Base-by-base conservation (phyloP, 2,797 vertebrate genomes). In the Labroides dimidiatus region DNA sequence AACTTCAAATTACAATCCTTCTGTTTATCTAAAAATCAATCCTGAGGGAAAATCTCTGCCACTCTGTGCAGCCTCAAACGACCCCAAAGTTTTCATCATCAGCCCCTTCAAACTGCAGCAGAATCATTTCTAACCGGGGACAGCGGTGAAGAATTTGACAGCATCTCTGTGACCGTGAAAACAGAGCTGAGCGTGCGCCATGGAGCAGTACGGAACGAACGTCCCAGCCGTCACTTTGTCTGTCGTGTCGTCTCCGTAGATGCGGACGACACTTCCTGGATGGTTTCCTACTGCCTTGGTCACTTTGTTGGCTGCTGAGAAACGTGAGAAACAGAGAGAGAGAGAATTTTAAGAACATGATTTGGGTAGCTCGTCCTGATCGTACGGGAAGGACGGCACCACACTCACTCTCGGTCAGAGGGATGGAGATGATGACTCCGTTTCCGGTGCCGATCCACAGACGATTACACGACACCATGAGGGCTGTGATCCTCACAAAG, bases 361-460 rank as follows among this genome's bases (percentile, higher is more conserved):
- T 33, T 6, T 33, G 30, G 1, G 30, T 6, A 33, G 7, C 30
- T 9, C 4, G 1, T 33, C 30, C 30, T 39, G 12, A 3, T 12
- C 12, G 2, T 39, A 39, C 1, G 11, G 11, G 13, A 39, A 13
- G 3, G 10, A 39, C 10, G 13, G 37, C 37, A 39, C 2, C 4
- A 39, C 20, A 93, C 96, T 92, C 91, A 99, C 98, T 93, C 78
- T 99, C 96, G 62, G 96, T 96, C 69, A 99, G 88, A 65, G 98
- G 98, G 90, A 99, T 97, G 86, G 98, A 99, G 92, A 99, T 98
- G 92, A 99, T 97, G 91, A 99, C 98, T 72, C 98, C 98, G 4
- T 99, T 99, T 77, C 98, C 98, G 4, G 98, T 99, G 69, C 98
- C 97, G 37, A 99, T 95, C 98, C 98, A 99, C 69, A 99, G 93